Conservation (phyloP, 2,888 invertebrate genomes). For the Archaeoteleia sp. region DNA sequence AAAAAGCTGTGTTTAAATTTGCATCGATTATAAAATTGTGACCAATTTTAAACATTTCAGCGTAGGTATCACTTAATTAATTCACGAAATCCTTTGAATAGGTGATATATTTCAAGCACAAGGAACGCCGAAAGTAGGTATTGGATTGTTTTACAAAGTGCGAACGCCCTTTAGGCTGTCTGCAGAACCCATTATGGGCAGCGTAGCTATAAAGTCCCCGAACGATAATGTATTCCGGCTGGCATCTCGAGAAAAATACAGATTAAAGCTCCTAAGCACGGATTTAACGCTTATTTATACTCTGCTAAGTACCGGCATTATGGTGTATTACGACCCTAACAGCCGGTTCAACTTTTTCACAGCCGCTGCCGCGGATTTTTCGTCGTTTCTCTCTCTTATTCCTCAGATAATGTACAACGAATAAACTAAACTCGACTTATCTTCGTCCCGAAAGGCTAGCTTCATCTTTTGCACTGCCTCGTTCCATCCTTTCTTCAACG, state of each 20-base stretch:
- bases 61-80: no score
- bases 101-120: conserved; percentile 25
- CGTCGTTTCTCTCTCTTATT: neutral
- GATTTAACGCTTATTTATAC: conserved; percentile 75
- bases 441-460: no score
- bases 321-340: conserved; percentile 70
- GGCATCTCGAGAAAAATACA: conserved; percentile 68
- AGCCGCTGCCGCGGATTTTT: conserved; percentile 1
- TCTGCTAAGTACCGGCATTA: conserved; percentile 73
- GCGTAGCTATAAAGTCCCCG: conserved; percentile 67
- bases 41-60: no score
- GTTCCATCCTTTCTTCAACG: no score
- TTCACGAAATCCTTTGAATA: conserved; percentile 21
- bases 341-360: conserved; percentile 60
- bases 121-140: conserved; percentile 1
- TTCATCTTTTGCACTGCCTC: no score
- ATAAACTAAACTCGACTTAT: conserved; percentile 14
- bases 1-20: no score
- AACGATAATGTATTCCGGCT: conserved; percentile 71
- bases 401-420: conserved; percentile 7
- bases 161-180: conserved; percentile 23
- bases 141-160: conserved; percentile 49
- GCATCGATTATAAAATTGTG: no score
- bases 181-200: conserved; percentile 63
- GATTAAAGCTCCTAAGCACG: conserved; percentile 74